Conservation (phyloP, 2,113 vertebrate genomes). For the Caretta caretta region DNA sequence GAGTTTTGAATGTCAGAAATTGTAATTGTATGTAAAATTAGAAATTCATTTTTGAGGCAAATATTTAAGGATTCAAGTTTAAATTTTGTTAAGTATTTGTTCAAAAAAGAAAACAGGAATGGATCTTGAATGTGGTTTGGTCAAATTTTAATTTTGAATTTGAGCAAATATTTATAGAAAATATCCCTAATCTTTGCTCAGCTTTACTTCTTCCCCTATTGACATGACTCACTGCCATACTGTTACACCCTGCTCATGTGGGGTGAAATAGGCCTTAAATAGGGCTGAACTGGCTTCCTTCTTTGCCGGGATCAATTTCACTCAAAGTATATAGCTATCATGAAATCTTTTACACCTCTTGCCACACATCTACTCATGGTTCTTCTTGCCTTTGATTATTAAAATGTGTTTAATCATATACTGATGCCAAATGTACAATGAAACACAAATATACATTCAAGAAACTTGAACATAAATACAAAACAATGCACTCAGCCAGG, state of each 20-base stretch:
- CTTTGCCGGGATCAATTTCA: background rate
- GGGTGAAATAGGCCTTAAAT: constrained; percentile 5
- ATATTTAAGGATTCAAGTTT: background rate
- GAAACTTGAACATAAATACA: constrained; percentile 30
- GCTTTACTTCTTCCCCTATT: background rate
- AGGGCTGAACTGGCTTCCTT: constrained; percentile 2
- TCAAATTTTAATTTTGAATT: background rate
- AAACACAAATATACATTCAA: constrained; percentile 34
- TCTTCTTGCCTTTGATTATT: constrained; percentile 56
- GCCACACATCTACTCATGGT: constrained; percentile 49
- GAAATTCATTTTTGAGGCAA: background rate
- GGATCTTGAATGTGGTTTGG: background rate
- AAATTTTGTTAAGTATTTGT: background rate
- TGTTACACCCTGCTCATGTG: background rate
- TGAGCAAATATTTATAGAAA: background rate
- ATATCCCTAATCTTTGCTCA: background rate
- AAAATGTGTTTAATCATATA: constrained; percentile 57
- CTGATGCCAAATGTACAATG: background rate
- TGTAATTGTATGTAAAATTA: background rate
- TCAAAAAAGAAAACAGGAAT: background rate
- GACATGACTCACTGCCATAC: background rate
- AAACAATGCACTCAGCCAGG: constrained; percentile 9
- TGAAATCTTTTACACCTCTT: constrained; percentile 44
- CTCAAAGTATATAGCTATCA: constrained; percentile 40
- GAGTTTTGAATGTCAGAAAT: background rate